A percentile compares a stretch with the other conserved stretches of the same genome.
Evolutionary conservation across 2,888 invertebrate species (phyloP).

Genomic region (Psylliodes chrysocephalus): DNA sequence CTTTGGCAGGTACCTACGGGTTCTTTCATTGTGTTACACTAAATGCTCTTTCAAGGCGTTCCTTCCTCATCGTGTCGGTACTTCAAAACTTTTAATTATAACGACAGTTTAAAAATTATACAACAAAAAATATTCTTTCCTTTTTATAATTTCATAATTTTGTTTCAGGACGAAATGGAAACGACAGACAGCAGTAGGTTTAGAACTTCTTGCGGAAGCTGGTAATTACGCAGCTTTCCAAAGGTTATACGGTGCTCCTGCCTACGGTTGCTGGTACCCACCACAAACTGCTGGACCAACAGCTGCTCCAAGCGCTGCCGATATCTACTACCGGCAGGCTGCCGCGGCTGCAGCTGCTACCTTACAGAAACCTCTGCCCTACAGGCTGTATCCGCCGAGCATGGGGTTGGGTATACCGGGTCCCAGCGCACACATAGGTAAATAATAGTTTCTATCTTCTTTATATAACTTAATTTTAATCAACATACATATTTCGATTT

Average conservation of each 20-base stretch:
- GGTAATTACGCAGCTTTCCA: constrained; percentile 99
- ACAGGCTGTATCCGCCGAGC: constrained; percentile 72
- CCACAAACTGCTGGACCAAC: constrained; percentile 70
- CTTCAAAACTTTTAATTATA: too few relatives aligned
- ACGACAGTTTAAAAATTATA: too few relatives aligned
- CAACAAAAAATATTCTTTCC: too few relatives aligned
- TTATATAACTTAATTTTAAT: too few relatives aligned
- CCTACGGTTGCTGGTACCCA: constrained; percentile 74
- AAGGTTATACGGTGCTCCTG: constrained; percentile 84
- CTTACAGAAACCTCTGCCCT: constrained; percentile 89
- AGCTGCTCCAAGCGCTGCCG: constrained; percentile 74
- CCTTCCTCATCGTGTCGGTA: too few relatives aligned
- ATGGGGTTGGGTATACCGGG: constrained; percentile 74
- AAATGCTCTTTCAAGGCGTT: not conserved
- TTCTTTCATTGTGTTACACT: not conserved
- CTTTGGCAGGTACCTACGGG: not conserved
- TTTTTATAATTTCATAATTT: not conserved
- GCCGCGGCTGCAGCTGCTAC: constrained; percentile 78
- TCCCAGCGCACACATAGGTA: constrained; percentile 72
- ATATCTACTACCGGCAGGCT: constrained; percentile 85
- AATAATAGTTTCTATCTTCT: not conserved
- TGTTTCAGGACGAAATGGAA: constrained; percentile 97
- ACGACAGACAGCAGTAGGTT: constrained; percentile 96
- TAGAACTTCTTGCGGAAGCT: constrained; percentile 96
- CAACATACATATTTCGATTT: too few relatives aligned